These are phyloP conservation scores for Aleiodes sp. DNA, from an alignment of 1,140 invertebrate species.

Conservation along the genomic window DNA sequence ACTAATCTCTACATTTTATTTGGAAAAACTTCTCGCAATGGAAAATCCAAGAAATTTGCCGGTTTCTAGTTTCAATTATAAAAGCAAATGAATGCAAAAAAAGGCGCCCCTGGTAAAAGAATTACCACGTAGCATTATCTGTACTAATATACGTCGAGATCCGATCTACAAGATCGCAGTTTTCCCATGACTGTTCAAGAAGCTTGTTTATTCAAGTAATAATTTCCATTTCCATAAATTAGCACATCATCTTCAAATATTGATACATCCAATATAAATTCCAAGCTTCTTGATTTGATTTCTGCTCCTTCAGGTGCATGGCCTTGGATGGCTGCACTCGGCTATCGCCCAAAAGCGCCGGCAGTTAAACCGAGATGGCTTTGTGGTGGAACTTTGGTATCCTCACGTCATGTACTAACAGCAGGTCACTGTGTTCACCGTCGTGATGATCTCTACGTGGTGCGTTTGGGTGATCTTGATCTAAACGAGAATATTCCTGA, in stretches of 20 bases:
- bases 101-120: no score
- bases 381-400: conserved; percentile 86
- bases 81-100: no score
- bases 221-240: no score
- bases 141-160: no score
- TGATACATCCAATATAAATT: not conserved
- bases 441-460: conserved; percentile 69
- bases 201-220: no score
- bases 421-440: conserved; percentile 83
- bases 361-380: conserved; percentile 65
- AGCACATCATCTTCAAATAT: not conserved
- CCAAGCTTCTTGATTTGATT: not conserved
- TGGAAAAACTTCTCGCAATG: no score
- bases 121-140: no score
- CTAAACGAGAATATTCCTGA: conserved; percentile 68
- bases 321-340: conserved; percentile 78
- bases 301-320: conserved; percentile 68
- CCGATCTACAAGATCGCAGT: no score
- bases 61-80: no score
- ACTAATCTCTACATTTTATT: no score
- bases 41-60: no score
- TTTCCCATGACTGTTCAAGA: no score
- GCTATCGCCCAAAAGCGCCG: conserved; percentile 69
- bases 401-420: conserved; percentile 77
- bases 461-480: conserved; percentile 79